Evolutionary conservation across 2,888 invertebrate genomes (phyloP).

Genomic region (Timema podura): DNA sequence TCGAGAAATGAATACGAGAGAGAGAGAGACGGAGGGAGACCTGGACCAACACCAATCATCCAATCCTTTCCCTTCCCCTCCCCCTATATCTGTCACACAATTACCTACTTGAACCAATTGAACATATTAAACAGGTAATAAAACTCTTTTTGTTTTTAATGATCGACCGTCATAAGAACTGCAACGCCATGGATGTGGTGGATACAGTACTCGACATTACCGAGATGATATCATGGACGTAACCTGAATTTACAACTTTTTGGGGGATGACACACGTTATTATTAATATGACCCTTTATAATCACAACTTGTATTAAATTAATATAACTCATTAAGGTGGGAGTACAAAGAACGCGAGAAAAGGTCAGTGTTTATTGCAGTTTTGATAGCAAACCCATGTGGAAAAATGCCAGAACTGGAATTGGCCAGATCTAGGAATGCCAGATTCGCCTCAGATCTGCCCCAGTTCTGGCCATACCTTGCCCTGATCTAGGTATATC

Average conservation of each 20-base stretch:
- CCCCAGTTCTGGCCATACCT: too few species aligned
- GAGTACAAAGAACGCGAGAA: background rate
- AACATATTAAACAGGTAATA: constrained; percentile 12
- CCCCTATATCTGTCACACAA: constrained; percentile 10
- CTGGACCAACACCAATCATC: constrained; percentile 1
- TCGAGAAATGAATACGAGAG: too few species aligned
- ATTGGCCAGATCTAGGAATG: too few species aligned
- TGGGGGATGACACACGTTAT: background rate
- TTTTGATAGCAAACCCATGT: too few species aligned
- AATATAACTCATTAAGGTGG: background rate
- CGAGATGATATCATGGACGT: too few species aligned
- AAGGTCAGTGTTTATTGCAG: background rate
- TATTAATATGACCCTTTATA: background rate
- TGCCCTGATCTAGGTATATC: too few species aligned
- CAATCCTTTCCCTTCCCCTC: background rate
- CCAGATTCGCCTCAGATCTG: too few species aligned
- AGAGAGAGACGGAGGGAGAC: too few species aligned
- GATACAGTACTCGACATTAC: too few species aligned
- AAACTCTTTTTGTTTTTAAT: background rate
- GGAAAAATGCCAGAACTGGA: too few species aligned
- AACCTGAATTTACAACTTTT: background rate
- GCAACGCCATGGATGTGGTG: background rate
- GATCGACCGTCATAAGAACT: background rate
- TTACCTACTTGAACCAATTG: constrained; percentile 15
- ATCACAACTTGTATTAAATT: background rate